phyloP scores from a whole-genome alignment of 2,797 vertebrate genomes.

The Cercopithecus mitis region DNA sequence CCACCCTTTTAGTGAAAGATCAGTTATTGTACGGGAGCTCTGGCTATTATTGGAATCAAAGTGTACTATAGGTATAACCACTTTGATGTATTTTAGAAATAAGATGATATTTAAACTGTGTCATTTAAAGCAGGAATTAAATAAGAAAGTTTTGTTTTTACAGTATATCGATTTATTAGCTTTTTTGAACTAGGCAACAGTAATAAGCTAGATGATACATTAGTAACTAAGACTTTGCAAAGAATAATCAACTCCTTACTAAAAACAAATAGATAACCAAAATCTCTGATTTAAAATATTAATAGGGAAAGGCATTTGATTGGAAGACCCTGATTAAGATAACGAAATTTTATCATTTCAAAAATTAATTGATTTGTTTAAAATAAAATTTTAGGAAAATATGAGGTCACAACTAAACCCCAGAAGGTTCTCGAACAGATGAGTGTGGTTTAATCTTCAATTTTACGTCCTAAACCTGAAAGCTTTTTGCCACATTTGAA shows the following conservation, averaged over 20 bases:
- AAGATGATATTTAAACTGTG: not conserved
- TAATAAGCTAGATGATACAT: not conserved
- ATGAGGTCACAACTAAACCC: not conserved
- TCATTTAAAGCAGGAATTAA: not conserved
- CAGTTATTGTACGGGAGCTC: not conserved
- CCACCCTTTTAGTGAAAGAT: not conserved
- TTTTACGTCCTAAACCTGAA: slow-evolving; percentile 46
- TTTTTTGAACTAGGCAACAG: not conserved
- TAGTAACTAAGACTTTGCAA: not conserved
- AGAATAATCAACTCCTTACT: not conserved
- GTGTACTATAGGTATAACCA: not conserved
- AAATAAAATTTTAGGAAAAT: not conserved
- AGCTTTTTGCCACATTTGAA: not conserved
- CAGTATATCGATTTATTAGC: not conserved
- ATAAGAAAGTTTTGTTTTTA: not conserved
- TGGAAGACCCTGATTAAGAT: not conserved
- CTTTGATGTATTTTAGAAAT: slow-evolving; percentile 1
- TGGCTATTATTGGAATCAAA: not conserved
- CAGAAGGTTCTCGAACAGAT: not conserved
- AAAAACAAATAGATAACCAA: not conserved
- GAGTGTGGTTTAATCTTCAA: slow-evolving; percentile 17
- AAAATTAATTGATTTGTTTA: not conserved
- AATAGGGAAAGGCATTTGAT: not conserved
- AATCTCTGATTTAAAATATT: slow-evolving; percentile 14
- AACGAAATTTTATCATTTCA: not conserved